Conservation (phyloP, 2,888 invertebrate species). For the Geophilus truncorum region DNA sequence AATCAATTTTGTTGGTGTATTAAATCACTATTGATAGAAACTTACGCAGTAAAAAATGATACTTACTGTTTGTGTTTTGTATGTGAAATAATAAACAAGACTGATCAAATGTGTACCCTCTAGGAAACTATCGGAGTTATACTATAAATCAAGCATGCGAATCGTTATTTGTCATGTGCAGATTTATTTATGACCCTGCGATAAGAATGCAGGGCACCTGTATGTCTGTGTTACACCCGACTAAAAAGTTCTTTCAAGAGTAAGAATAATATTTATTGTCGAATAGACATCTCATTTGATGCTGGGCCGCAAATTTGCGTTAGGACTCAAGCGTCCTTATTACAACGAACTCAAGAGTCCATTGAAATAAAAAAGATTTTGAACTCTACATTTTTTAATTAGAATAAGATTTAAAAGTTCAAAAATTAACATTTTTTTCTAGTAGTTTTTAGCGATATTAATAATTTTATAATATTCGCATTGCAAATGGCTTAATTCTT, state of each 20-base stretch:
- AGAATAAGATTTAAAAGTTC: too few species aligned
- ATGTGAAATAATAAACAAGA: slow-evolving; percentile 1
- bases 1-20: neutral
- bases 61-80: slow-evolving; percentile 21
- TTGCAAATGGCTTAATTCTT: too few species aligned
- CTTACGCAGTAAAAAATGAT: neutral
- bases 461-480: too few species aligned
- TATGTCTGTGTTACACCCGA: slow-evolving; percentile 13
- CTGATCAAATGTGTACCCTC: slow-evolving; percentile 5
- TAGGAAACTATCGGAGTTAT: neutral
- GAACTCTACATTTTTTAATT: too few species aligned
- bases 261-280: neutral
- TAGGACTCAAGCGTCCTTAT: too few species aligned
- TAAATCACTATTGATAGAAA: slow-evolving; percentile 17
- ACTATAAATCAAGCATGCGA: slow-evolving; percentile 7
- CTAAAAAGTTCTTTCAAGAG: neutral
- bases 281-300: too few species aligned
- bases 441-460: too few species aligned
- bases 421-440: too few species aligned
- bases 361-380: too few species aligned
- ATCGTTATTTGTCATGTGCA: slow-evolving; percentile 27
- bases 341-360: too few species aligned
- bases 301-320: too few species aligned
- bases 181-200: slow-evolving; percentile 11
- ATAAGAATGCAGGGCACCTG: slow-evolving; percentile 27